Evolutionary conservation across 1,140 invertebrate genomes (phyloP), one percentile per base, ranked within the genome.

Genomic region (Cherax destructor): DNA sequence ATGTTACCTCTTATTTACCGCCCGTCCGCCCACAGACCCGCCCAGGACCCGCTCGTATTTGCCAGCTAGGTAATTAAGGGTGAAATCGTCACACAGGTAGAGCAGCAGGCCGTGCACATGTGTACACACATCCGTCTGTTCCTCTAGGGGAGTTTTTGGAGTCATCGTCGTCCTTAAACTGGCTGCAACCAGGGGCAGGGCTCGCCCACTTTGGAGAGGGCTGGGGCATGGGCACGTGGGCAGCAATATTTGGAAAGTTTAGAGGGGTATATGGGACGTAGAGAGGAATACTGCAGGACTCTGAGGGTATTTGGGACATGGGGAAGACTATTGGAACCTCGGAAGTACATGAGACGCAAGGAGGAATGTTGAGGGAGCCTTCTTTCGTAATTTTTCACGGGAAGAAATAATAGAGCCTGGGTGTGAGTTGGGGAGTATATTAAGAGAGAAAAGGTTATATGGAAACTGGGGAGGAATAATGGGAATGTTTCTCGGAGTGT

Each of bases 51-150:
- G 61, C 61, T 21, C 76, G 59, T 88, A 88, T 88, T 88, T 88
- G 78, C 78, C 78, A 72, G 61, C 59, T 41, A 72, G 86, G 77
- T 88, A 88, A 88, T 88, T 88, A 88, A 65, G 86, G 78, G 72
- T 88, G 61, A 88, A 88, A 88, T 88, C 86, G 78, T 88, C 52
- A 88, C 86, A 83, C 86, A 88, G 78, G 79, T 81, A 88, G 61
- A 72, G 41, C 78, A 88, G 52, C 50, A 79, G 69, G 52, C 86
- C 78, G 78, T 88, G 79, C 49, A 61, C 11, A 6, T 81, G 86
- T 88, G 59, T 86, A 86, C 84, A 85, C 47, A 76, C 47, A 2
- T 77, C 72, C 30, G 13, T 65, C 13, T 65, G 61, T 11, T 56
- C 52, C 13, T 65, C 61, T 65, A 18, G 52, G 13, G 61, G 61